Base-by-base conservation (phyloP, 2,888 invertebrate species). In the Mythimna impura region DNA sequence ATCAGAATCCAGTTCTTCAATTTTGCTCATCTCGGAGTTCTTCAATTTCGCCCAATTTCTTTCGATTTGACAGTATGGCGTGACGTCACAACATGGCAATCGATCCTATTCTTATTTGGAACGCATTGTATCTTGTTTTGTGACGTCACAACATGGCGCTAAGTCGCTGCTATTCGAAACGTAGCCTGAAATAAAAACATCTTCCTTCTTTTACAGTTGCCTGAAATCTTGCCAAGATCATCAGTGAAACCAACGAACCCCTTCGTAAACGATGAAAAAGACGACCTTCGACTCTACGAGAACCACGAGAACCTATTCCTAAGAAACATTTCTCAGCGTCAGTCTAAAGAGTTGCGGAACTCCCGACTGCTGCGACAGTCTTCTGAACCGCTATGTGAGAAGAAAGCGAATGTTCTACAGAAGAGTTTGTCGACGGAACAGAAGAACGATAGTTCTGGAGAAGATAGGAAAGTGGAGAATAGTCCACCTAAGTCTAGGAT, bases 271-370 rank as follows among this genome's bases (percentile, higher is more conserved):
- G 92, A 91, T 17, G 83, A 82, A 5, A 89, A 91, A 50, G 88
- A 91, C 64, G 93, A 95, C 40, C 87, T 91, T 7, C 90, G 94
- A 0, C 87, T 96, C 0, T 96, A 96, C 88, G 95, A 96, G 79
- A 94, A 96, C 88, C 94, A 95, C 90, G 94, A 95, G 67, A 95
- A 96, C 73, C 82, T 93, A 1, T 96, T 93, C 90, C 92, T 94
- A 8, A 91, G 93, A 64, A 96, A 93, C 83, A 93, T 94, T 0
- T 96, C 96, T 0, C 96, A 89, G 9, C 87, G 95, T 0, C 95
- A 96, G 25, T 94, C 94, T 0, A 95, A 94, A 80, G 96, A 96
- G 61, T n/a, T 91, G 3, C 78, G 95, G 0, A 94, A 91, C 66
- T 94, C 95, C 0, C 82, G 96, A 0, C 88, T 96, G 0, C 71